Percentiles rank a stretch among this genome's conserved stretches.
Evolutionary conservation across 2,797 vertebrate species (phyloP).

Genomic region (Oceanodroma leucorhoa): DNA sequence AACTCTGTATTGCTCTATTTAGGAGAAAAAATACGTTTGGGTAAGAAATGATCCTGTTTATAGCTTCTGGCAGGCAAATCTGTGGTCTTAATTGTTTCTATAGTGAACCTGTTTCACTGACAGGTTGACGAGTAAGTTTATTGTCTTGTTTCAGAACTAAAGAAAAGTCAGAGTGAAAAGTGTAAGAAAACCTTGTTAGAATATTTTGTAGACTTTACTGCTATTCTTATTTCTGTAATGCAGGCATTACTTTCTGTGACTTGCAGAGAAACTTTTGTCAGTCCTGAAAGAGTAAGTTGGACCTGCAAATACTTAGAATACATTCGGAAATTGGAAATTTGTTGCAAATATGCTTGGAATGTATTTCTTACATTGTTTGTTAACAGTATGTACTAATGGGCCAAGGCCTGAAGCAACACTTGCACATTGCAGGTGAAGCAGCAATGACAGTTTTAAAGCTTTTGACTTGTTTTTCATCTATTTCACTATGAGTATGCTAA

Average conservation of each 20-base stretch:
- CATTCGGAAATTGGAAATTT: background rate
- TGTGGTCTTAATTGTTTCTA: background rate
- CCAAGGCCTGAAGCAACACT: background rate
- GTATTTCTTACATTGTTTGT: background rate
- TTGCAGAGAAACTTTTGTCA: background rate
- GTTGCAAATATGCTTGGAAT: background rate
- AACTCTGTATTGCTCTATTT: background rate
- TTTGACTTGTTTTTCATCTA: background rate
- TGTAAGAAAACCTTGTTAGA: background rate
- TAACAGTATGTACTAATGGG: background rate
- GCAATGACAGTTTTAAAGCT: background rate
- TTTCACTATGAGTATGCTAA: background rate
- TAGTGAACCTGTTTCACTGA: background rate
- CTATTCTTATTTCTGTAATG: constrained; percentile 36
- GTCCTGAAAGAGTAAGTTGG: background rate
- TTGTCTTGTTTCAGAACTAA: background rate
- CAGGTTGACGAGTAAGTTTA: background rate
- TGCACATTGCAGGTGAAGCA: background rate
- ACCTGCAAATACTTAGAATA: background rate
- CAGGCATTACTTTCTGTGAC: background rate
- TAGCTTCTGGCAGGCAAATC: background rate
- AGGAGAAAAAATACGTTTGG: background rate
- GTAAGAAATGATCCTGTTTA: background rate
- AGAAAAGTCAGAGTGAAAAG: background rate
- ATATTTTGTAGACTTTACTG: background rate